Conservation (phyloP, 2,797 vertebrate species). For the Buceros bicornis region DNA sequence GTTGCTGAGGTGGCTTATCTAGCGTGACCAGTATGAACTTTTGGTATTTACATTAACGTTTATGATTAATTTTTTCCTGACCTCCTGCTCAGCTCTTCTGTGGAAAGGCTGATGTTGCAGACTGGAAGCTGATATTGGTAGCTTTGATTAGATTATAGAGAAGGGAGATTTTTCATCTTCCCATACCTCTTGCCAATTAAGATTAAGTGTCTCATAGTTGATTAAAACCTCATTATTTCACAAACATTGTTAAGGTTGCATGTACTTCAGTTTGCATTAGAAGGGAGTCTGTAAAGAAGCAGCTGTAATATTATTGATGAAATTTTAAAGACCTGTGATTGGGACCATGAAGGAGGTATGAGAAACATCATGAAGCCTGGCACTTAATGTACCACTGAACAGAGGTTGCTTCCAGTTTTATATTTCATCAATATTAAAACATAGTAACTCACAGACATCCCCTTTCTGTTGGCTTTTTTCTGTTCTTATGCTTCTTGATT, state of each 20-base stretch:
- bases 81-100: neutral
- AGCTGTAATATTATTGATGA: neutral
- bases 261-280: neutral
- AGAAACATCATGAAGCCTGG: neutral
- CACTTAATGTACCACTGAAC: neutral
- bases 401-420: neutral
- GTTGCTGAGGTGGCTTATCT: neutral
- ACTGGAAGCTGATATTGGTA: neutral
- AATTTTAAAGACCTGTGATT: neutral
- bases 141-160: slow-evolving; percentile 8
- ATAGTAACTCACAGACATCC: neutral
- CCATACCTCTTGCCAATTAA: neutral
- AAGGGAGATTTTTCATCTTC: slow-evolving; percentile 20
- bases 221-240: slow-evolving; percentile 14
- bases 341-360: neutral
- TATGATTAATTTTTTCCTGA: neutral
- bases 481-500: neutral
- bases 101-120: neutral
- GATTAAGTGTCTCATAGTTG: neutral
- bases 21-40: neutral
- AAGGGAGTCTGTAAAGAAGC: neutral
- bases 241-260: neutral
- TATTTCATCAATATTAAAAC: neutral
- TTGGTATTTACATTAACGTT: neutral
- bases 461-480: neutral